Base-by-base conservation (phyloP, 35 echinoderm and acorn worm genomes). In the Acanthaster planci region DNA sequence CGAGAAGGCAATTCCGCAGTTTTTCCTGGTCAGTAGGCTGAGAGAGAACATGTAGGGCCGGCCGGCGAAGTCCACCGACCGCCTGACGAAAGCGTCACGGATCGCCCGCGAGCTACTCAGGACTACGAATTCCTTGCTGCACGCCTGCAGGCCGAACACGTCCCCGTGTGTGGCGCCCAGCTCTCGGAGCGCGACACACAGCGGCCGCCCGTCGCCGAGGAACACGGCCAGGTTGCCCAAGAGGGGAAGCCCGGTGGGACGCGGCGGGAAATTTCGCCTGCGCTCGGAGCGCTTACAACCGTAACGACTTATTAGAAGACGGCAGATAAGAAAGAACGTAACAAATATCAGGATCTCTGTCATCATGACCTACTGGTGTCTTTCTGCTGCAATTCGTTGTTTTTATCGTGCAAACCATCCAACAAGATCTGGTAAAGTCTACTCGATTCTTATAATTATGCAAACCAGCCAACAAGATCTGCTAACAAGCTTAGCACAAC, bases 1-100 rank as follows among this genome's bases (percentile, higher is more conserved):
- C 23, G 57, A 60, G 56, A 95, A 95, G 2, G 87, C 84, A 34
- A 95, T 90, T 19, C 93, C 93, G 54, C 78, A 83, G 37, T 89
- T 82, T 26, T 90, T 90, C 59, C 89, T 26, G 1, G 93, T 90
- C 0, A 95, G 75, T 5, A 95, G 67, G 37, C 81, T 86, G 38
- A 95, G 38, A 0, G 93, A 91, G 39, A 64, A 91, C 16, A 87
- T 84, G 22, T 79, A 80, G 53, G 93, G 93, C 23, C 93, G 77
- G 34, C 93, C 93, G 5, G 93, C 83, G 39, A 95, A 95, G 36
- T 90, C 83, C 37, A 77, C 84, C 1, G 78, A 54, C 9, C 81
- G 78, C 30, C 56, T 40, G n/a, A 95, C 47, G 78, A 95, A 90
- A 22, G 93, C 93, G 22, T 95, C 93, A 3, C 55, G 60, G 36